Evolutionary conservation across 2,797 vertebrate species (phyloP), one percentile per base, ranked within the genome.

Genomic region (Crenichthys baileyi): DNA sequence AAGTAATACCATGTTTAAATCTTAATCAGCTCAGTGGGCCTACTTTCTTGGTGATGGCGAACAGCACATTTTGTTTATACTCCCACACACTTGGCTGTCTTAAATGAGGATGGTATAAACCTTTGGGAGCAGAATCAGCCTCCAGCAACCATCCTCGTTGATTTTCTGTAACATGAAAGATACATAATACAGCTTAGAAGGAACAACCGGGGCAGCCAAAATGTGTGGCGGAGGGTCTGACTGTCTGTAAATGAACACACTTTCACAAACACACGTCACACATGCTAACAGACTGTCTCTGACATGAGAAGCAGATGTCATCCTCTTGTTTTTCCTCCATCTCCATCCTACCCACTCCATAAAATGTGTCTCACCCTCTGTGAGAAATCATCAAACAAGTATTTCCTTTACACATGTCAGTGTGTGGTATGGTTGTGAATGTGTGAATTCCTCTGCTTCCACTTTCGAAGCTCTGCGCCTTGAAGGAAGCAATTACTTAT

Each of bases 21-120:
- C 77, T 79, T 87, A 80, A 89, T 91, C 82, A 91, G 79, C 77
- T 81, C 46, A 80, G 81, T 26, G 22, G 79, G 56, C 77, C 50
- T 39, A 78, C 79, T 88, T 82, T 85, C 80, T 80, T 77, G 72
- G 79, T 84, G 72, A 88, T 79, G 70, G 82, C 71, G 75, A 72
- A 84, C 75, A 73, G 82, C 79, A 83, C 81, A 81, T 90, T 87
- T 86, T 90, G 81, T 90, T 89, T 86, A 70, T 83, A 86, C 92
- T 89, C 93, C 91, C 89, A 94, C 91, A 84, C 89, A 72, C 87
- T 88, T 88, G 85, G 88, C 88, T 87, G 83, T 88, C 89, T 81
- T 83, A 89, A 92, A 89, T 83, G 72, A 88, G 81, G 90, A 92
- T 90, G 91, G 89, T 78, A 46, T 70, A 79, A 89, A 85, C 83